Conservation (phyloP, 2,113 vertebrate species). For the Glaucidium brasilianum region DNA sequence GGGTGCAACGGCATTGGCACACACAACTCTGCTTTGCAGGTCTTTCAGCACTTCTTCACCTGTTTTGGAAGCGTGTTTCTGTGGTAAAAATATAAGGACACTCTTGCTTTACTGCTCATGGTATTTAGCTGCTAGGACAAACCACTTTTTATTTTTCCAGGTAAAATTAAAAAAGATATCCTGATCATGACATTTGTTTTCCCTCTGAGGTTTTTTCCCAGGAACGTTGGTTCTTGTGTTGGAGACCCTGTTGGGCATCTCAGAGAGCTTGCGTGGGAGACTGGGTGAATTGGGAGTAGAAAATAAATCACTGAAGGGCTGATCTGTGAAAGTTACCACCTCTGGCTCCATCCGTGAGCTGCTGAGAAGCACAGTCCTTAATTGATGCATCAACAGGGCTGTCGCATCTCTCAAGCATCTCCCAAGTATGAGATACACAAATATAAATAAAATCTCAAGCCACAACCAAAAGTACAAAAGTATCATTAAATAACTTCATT, state of each 20-base stretch:
- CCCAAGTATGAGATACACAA: background rate
- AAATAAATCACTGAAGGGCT: background rate
- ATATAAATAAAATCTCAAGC: background rate
- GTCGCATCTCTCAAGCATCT: background rate
- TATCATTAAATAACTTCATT: background rate
- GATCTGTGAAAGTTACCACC: background rate
- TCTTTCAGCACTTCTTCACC: background rate
- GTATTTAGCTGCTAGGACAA: background rate
- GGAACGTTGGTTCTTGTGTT: background rate
- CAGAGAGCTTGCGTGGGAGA: background rate
- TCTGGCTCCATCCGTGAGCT: background rate
- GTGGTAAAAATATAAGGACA: background rate
- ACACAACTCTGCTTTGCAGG: background rate
- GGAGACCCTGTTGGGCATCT: background rate
- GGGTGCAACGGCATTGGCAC: accelerated
- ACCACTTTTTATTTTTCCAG: background rate
- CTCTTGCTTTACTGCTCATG: background rate
- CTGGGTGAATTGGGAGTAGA: background rate
- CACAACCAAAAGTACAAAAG: background rate
- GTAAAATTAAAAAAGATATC: background rate
- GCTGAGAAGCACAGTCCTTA: background rate
- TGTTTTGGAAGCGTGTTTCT: background rate
- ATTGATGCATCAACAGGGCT: background rate
- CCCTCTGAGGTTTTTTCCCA: background rate
- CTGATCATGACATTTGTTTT: background rate